phyloP scores from a whole-genome alignment of 2,888 invertebrate species.

The Thumatha senex region DNA sequence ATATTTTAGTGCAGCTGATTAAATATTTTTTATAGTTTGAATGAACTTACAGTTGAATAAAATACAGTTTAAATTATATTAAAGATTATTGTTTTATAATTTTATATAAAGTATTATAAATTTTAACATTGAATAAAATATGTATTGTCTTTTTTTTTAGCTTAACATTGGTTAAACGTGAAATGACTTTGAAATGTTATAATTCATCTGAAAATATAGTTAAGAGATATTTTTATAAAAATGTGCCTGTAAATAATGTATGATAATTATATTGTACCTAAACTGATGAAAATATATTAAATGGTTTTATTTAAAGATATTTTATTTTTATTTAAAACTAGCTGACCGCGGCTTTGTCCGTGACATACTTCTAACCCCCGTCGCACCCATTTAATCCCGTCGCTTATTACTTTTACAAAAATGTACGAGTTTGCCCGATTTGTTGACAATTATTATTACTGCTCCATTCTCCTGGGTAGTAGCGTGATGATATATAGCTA shows the following conservation, averaged over 20 bases:
- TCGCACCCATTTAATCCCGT: no score
- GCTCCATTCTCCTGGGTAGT: no score
- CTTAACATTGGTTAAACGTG: constrained; percentile 27
- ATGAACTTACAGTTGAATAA: constrained; percentile 1
- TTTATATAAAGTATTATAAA: constrained; percentile 4
- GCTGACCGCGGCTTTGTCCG: no score
- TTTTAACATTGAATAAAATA: constrained; percentile 10
- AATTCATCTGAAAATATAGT: constrained; percentile 40
- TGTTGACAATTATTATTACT: no score
- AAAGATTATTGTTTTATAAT: constrained; percentile 1
- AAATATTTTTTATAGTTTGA: constrained; percentile 11
- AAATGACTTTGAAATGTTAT: constrained; percentile 57
- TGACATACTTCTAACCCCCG: no score
- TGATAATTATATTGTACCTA: constrained; percentile 69
- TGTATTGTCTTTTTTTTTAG: constrained; percentile 19
- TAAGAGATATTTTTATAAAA: constrained; percentile 38
- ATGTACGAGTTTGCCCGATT: no score
- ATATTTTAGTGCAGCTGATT: constrained; percentile 19
- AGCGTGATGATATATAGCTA: no score
- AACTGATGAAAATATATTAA: constrained; percentile 67
- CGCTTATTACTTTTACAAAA: no score
- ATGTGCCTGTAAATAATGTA: constrained; percentile 72
- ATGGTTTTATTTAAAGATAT: constrained; percentile 51
- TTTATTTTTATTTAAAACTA: neutral
- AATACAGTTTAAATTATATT: constrained; percentile 13